These are phyloP conservation scores for Anastrepha obliqua DNA, from an alignment of 1,140 invertebrate species.

Conservation along the genomic window DNA sequence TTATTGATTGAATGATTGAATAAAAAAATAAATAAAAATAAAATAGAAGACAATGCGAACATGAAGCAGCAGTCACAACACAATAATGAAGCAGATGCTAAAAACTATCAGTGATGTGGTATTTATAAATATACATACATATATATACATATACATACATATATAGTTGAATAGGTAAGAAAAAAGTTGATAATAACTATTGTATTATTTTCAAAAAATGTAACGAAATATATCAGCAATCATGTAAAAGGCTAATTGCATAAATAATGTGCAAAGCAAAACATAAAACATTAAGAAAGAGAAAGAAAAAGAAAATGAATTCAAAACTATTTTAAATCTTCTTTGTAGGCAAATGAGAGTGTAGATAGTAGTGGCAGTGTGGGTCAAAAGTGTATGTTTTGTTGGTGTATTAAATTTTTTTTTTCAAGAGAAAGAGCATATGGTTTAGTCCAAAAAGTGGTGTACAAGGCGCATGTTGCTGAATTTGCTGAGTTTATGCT, in stretches of 20 bases:
- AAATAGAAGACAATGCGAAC: background rate
- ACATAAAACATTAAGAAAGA: background rate
- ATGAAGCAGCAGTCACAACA: constrained; percentile 32
- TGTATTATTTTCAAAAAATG: constrained; percentile 44
- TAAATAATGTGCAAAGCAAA: background rate
- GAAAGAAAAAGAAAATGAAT: background rate
- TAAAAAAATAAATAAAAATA: too few relatives aligned
- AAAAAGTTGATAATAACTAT: constrained; percentile 48
- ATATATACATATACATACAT: constrained; percentile 29
- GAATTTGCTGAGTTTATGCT: too few relatives aligned
- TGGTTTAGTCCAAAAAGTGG: too few relatives aligned
- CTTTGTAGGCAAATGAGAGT: background rate
- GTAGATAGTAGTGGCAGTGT: constrained; percentile 9
- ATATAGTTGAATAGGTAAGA: constrained; percentile 18
- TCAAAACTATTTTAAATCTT: constrained; percentile 4
- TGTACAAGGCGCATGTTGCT: too few relatives aligned
- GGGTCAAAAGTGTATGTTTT: background rate
- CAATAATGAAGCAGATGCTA: constrained; percentile 30
- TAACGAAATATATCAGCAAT: constrained; percentile 41
- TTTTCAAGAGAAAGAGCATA: background rate
- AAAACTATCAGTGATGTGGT: constrained; percentile 36
- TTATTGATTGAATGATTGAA: background rate
- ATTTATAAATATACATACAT: constrained; percentile 46
- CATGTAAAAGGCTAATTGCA: constrained; percentile 33
- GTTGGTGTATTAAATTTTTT: background rate